A percentile compares a stretch with the other conserved stretches of the same genome.
Evolutionary conservation across 92 coral and sea anemone genomes (phyloP).

Genomic region (Siderastrea radians): DNA sequence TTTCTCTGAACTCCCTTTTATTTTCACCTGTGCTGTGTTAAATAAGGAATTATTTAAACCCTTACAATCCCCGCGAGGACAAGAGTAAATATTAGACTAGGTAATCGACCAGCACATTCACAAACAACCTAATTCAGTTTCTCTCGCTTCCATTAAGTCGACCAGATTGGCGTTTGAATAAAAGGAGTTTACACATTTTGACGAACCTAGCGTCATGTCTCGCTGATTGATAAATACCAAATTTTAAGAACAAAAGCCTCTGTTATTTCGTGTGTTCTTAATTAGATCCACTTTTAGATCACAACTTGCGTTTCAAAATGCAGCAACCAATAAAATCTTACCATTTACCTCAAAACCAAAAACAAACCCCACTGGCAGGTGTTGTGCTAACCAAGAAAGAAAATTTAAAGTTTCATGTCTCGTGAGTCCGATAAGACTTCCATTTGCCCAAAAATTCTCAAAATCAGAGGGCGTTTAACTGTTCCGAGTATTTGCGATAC

Average conservation of each 20-base stretch:
- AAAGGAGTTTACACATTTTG: not conserved
- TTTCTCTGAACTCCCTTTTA: not conserved
- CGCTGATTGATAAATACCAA: conserved; percentile 10
- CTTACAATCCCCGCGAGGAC: conserved; percentile 1
- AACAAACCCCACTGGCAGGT: conserved; percentile 45
- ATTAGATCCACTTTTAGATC: conserved; percentile 24
- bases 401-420: conserved; percentile 17
- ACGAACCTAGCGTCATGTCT: not conserved
- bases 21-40: not conserved
- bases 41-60: conserved; percentile 11
- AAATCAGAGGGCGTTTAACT: conserved; percentile 21
- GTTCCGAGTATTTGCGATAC: not conserved
- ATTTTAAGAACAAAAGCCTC: conserved; percentile 9
- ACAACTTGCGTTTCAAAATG: not conserved
- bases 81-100: not conserved
- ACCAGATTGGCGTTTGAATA: not conserved
- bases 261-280: not conserved
- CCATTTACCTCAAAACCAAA: conserved; percentile 36
- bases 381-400: conserved; percentile 34
- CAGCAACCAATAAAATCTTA: conserved; percentile 30
- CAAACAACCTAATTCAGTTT: not conserved
- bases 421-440: not conserved
- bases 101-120: not conserved
- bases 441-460: not conserved
- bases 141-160: not conserved